Base-by-base conservation (phyloP, 2,888 invertebrate genomes). In the Meandrusa payeni region DNA sequence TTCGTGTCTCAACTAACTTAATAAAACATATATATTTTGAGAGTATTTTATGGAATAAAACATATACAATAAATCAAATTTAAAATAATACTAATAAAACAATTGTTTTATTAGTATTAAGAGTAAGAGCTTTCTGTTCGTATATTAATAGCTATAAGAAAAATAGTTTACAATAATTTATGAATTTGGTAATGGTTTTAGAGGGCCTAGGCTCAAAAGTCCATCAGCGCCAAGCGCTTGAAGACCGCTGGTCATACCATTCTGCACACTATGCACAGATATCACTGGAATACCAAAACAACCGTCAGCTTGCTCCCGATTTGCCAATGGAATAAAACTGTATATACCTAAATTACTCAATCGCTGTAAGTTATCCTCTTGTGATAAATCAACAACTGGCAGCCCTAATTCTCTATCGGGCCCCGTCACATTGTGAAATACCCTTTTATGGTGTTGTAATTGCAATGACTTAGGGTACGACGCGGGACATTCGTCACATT, bases 251-350 rank as follows among this genome's bases (percentile, higher is more conserved):
- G 88, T 88, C 31, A 90, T 72, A 1, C 91, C 89, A 61, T 91
- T 91, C 47, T 90, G 86, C 45, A 90, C 88, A 47, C 90, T 91
- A 57, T 92, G 91, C 34, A 91, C 90, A 1, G 92, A 91, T 37
- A 93, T 89, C 44, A 94, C 91, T 1, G 94, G 94, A 38, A 94
- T 83, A 5, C 92, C 93, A 54, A 92, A 94, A 47, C 90, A 90
- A 2, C 92, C 92, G 22, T 89, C 90, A 0, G 88, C 76, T 48
- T 89, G 90, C 45, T 90, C 90, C 11, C 91, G 77, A 53, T 91
- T 91, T 1, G 92, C 92, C 47, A 94, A 64, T 0, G 94, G 94
- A 57, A 94, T 93, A 72, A 92, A 94, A 76, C 92, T 93, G 60
- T 91, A 90, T 49, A 94, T 93, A 26, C 94, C 94, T 59, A 94